Evolutionary conservation across 2,888 invertebrate species (phyloP).

Genomic region (Yponomeuta evonymella): DNA sequence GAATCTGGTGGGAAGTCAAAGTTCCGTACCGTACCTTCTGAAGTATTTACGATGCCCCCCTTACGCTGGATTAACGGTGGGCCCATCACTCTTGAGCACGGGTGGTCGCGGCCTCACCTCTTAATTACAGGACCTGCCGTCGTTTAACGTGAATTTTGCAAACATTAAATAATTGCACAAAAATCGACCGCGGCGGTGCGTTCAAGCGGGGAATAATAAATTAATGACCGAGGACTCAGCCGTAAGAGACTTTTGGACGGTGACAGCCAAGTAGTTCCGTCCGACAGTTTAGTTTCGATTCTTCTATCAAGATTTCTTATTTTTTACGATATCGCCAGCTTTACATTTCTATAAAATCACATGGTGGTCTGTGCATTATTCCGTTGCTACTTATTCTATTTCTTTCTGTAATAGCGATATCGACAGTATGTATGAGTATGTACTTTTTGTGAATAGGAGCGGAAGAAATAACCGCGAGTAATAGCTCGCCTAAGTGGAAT

Average conservation of each 20-base stretch:
- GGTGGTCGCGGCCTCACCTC: constrained; percentile 58
- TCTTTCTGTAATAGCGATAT: too few relatives aligned
- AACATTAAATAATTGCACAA: constrained; percentile 65
- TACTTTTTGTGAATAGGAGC: too few relatives aligned
- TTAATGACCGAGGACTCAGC: constrained; percentile 37
- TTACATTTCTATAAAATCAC: too few relatives aligned
- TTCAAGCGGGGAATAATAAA: constrained; percentile 64
- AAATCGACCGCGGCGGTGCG: constrained; percentile 57
- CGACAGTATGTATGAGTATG: too few relatives aligned
- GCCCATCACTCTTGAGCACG: constrained; percentile 56
- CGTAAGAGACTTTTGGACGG: neutral
- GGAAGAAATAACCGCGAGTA: neutral
- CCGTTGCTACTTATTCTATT: too few relatives aligned
- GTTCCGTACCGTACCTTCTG: neutral
- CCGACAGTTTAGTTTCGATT: too few relatives aligned
- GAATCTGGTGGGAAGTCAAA: too few relatives aligned
- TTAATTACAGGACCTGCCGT: constrained; percentile 69
- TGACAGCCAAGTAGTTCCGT: too few relatives aligned
- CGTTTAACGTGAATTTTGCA: constrained; percentile 68
- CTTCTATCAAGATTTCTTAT: too few relatives aligned
- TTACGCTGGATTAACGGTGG: constrained; percentile 52
- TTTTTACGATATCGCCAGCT: too few relatives aligned
- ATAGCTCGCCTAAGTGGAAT: too few relatives aligned
- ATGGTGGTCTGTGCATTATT: too few relatives aligned
- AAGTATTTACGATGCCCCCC: constrained; percentile 19